A percentile compares a stretch with the other conserved stretches of the same genome.
Evolutionary conservation across 2,888 invertebrate genomes (phyloP).

Genomic region (Chloroclysta siterata): DNA sequence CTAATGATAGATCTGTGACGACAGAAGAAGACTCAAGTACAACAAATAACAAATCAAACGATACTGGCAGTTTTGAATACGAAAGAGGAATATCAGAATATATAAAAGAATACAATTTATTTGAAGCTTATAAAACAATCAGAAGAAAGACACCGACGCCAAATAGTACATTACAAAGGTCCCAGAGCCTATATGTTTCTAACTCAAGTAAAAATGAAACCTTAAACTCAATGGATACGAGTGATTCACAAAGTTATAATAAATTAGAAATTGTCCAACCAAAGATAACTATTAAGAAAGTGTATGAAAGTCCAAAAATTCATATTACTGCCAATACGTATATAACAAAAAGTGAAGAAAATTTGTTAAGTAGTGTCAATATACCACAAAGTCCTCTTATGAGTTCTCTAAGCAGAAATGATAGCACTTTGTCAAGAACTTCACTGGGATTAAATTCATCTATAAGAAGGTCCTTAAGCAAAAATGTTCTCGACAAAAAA

Average conservation of each 20-base stretch:
- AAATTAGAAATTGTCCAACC: conserved; percentile 40
- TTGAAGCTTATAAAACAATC: conserved; percentile 44
- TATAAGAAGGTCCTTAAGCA: conserved; percentile 28
- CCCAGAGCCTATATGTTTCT: conserved; percentile 28
- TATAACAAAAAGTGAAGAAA: conserved; percentile 39
- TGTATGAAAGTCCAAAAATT: conserved; percentile 42
- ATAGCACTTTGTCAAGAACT: conserved; percentile 23
- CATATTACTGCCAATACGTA: conserved; percentile 40
- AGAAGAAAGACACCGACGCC: conserved; percentile 40
- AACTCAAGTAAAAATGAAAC: conserved; percentile 24
- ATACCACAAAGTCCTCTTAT: conserved; percentile 28
- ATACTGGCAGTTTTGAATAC: conserved; percentile 26
- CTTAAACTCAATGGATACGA: conserved; percentile 21
- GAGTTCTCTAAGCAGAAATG: conserved; percentile 22
- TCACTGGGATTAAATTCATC: conserved; percentile 29
- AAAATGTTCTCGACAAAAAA: conserved; percentile 30
- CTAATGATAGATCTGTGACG: conserved; percentile 22
- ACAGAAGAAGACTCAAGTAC: conserved; percentile 27
- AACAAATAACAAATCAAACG: conserved; percentile 25
- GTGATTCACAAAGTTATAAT: conserved; percentile 26
- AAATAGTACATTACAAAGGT: conserved; percentile 34
- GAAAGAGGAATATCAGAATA: conserved; percentile 40
- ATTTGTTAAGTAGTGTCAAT: conserved; percentile 30
- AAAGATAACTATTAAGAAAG: conserved; percentile 39
- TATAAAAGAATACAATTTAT: conserved; percentile 43